Evolutionary conservation across 2,888 invertebrate genomes (phyloP).

Genomic region (Agrochola circellaris): DNA sequence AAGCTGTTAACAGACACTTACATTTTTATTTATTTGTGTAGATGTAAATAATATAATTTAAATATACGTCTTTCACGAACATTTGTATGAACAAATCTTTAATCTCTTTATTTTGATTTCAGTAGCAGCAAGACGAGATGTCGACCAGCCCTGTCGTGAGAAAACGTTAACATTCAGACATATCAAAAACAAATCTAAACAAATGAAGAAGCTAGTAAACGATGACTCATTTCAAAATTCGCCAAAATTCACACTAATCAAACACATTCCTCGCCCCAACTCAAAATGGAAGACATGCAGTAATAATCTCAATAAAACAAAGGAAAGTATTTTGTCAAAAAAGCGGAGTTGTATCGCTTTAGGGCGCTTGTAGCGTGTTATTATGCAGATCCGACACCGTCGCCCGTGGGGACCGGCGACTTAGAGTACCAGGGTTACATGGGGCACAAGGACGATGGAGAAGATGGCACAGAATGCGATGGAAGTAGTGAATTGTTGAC

Average conservation of each 20-base stretch:
- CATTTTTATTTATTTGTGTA: too few relatives aligned
- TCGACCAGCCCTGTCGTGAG: not conserved
- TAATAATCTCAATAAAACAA: conserved; percentile 55
- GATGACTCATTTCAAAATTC: conserved; percentile 31
- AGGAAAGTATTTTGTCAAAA: conserved; percentile 66
- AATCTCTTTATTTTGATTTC: conserved; percentile 25
- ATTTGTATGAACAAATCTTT: conserved; percentile 25
- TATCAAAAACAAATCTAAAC: not conserved
- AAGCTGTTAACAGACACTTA: too few relatives aligned
- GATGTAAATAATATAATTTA: too few relatives aligned
- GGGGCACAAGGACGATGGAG: conserved; percentile 55
- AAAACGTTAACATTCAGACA: not conserved
- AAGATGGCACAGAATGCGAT: not conserved
- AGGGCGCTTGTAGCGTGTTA: conserved; percentile 60
- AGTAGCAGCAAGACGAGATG: not conserved
- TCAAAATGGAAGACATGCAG: conserved; percentile 73
- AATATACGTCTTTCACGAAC: not conserved
- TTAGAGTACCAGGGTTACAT: conserved; percentile 69
- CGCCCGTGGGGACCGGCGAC: conserved; percentile 64
- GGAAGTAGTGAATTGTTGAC: not conserved
- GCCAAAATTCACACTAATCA: conserved; percentile 30
- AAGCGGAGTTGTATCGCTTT: conserved; percentile 60
- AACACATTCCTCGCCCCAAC: conserved; percentile 40
- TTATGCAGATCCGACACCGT: conserved; percentile 66
- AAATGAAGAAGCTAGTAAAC: conserved; percentile 5